Base-by-base conservation (phyloP, 2,797 vertebrate genomes). In the Sebastes goodei region DNA sequence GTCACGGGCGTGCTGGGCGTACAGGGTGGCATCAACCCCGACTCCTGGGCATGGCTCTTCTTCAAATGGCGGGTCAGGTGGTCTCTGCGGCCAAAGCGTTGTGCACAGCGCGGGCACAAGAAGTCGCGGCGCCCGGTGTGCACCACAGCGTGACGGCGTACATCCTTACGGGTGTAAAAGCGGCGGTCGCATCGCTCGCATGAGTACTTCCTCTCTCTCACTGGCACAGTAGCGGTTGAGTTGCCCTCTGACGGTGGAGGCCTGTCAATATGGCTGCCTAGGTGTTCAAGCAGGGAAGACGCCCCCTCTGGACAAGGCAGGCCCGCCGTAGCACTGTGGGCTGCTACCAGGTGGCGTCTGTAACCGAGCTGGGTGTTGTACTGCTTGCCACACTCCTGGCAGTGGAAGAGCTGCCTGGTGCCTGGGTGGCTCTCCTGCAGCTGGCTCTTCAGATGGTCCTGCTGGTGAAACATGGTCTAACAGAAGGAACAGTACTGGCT, bases 301-400 rank as follows among this genome's bases (percentile, higher is more conserved):
- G 97, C 95, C 57, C 95, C 97, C 83, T 98, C 97, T 87, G 97
- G 96, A 49, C 97, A 95, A 78, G 97, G 96, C 32, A 97, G 96
- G 0, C 93, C 93, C 0, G 92, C 89, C n/a, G 96, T 86, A 12
- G 95, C 90, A 0, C 95, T 90, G 1, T 98, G 97, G 86, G 97
- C 97, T 59, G 98, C 98, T 90, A 97, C 95, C 10, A 95, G 86
- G 78, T 99, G 98, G 1, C 98, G 97, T 84, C 97, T 90, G 80
- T 98, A 99, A 80, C 98, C 98, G 12, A 99, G 95, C 74, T 99
- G 98, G 1, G 98, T 99, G 95, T 98, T 99, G 90, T 99, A 99
- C 94, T 97, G 98, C 94, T 99, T 99, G 77, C 98, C 98, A 0
- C 98, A 99, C 91, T 98, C 97, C 3, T 97, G 97, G 67, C 98